phyloP scores from a whole-genome alignment of 2,113 vertebrate genomes.

The Jacana jacana region DNA sequence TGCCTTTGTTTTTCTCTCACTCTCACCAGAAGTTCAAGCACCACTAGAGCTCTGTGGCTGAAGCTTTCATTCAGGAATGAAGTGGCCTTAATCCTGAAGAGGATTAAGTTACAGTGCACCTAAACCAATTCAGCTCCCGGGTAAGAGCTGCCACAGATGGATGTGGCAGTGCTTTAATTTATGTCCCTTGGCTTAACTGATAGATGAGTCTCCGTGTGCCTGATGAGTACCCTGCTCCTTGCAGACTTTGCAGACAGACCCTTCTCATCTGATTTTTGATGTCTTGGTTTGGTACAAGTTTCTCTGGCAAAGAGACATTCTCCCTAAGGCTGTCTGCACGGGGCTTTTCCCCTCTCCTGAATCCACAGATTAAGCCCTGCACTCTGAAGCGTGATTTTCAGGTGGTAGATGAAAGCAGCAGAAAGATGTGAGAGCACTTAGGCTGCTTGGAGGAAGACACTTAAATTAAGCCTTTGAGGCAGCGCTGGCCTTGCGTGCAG shows the following conservation, averaged over 20 bases:
- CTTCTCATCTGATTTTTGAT: neutral
- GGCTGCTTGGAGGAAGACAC: neutral
- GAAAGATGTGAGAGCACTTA: neutral
- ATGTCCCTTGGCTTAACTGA: neutral
- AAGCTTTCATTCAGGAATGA: neutral
- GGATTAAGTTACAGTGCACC: neutral
- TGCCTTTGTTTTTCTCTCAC: neutral
- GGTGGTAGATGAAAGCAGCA: neutral
- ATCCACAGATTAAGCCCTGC: neutral
- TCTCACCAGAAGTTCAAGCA: neutral
- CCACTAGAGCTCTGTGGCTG: neutral
- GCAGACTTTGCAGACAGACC: neutral
- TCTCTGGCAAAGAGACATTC: neutral
- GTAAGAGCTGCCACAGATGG: rapidly evolving
- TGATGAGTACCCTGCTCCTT: neutral
- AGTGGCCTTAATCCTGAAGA: neutral
- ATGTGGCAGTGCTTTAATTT: neutral
- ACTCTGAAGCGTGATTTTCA: neutral
- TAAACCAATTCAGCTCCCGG: neutral
- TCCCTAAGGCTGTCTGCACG: neutral
- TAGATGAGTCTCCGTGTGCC: neutral
- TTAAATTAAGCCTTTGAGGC: neutral
- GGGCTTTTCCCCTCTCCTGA: neutral
- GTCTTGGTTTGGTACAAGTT: neutral
- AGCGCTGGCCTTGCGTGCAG: rapidly evolving